These are phyloP conservation scores for Sinella curviseta DNA, from an alignment of 1,140 invertebrate genomes.

Conservation along the genomic window DNA sequence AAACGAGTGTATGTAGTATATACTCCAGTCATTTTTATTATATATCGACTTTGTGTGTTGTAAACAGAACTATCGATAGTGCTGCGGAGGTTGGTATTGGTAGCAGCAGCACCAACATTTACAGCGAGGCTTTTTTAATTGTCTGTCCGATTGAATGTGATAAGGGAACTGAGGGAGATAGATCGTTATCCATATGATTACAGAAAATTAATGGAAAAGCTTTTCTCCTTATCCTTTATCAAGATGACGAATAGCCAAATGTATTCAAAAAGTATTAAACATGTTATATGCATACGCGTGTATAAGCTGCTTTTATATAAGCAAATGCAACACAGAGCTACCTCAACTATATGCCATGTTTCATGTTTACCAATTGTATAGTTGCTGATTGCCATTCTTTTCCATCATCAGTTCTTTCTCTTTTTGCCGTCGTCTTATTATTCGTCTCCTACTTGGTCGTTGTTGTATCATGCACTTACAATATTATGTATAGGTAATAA, in stretches of 20 bases:
- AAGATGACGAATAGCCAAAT: slow-evolving; percentile 17
- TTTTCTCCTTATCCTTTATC: slow-evolving; percentile 40
- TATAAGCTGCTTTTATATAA: too few relatives aligned
- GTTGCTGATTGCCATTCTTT: too few relatives aligned
- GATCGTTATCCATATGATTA: slow-evolving; percentile 46
- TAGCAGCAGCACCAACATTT: background rate
- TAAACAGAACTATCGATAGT: background rate
- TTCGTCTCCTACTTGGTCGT: too few relatives aligned
- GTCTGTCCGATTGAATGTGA: slow-evolving; percentile 42
- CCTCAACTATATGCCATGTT: too few relatives aligned
- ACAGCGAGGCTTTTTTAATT: slow-evolving; percentile 43
- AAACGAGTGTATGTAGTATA: background rate
- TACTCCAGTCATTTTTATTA: background rate
- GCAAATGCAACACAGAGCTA: too few relatives aligned
- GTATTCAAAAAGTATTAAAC: background rate
- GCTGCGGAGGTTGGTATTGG: background rate
- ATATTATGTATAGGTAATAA: too few relatives aligned
- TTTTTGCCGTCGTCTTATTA: too few relatives aligned
- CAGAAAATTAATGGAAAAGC: slow-evolving; percentile 46
- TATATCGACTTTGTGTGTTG: background rate
- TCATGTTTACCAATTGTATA: too few relatives aligned
- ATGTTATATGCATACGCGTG: too few relatives aligned
- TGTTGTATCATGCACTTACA: too few relatives aligned
- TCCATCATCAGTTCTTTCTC: too few relatives aligned
- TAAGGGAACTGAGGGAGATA: slow-evolving; percentile 28